Evolutionary conservation across 2,888 invertebrate species (phyloP), one percentile per base, ranked within the genome.

Genomic region (Neoaliturus tenellus): DNA sequence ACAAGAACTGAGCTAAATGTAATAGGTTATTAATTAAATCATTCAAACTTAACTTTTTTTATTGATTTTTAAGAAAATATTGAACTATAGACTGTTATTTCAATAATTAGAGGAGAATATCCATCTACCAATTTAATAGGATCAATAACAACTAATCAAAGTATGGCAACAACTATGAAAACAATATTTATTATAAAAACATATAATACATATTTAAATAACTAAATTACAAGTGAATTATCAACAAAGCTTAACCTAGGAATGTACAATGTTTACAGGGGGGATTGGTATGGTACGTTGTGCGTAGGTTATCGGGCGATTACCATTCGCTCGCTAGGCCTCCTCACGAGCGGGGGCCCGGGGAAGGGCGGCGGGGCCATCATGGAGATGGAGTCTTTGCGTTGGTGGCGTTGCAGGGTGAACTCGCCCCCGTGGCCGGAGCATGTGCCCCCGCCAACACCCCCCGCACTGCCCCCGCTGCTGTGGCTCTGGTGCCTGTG

Each of bases 401-500:
- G 48, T 23, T 73, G 73, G n/a, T 81, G 83, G 17, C 83, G 81
- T 39, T 41, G 39, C n/a, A 67, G 51, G 10, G 80, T 62, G 75
- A 85, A 78, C 39, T 83, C 81, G 28, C 73, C 75, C 12, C 69
- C 83, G 41, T 73, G 83, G 6, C 83, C 82, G 4, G 78, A 17
- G 67, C 83, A 81, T 39, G 69, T 75, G 17, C 83, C 82, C 23
- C 69, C 84, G 6, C 33, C 33, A 71, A 4, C 85, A 5, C 28
- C 62, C 31, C 84, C 41, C 8, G 39, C 82, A 14, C 85, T 51
- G 23, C 58, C 80, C 41, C 85, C 83, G n/a, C 86, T 85, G 35
- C 85, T 87, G 73, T 86, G 85, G 71, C 86, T 86, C 33, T 86
- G 86, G 25, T 85, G 85, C 90, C 93, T 91, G 89, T 93, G 90